These are phyloP conservation scores for Smittia aterrima DNA, from an alignment of 2,888 invertebrate species.

Conservation along the genomic window DNA sequence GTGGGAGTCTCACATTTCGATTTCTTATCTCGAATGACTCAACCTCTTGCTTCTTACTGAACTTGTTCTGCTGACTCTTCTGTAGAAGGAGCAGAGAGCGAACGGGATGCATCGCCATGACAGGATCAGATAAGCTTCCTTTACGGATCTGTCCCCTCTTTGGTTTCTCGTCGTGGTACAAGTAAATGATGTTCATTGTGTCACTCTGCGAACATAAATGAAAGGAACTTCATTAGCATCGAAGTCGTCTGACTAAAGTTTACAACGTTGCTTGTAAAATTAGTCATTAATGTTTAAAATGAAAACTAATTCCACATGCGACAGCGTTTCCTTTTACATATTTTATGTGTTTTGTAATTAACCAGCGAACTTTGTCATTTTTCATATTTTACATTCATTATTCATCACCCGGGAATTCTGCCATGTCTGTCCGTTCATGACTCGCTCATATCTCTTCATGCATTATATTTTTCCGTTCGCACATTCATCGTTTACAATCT, in stretches of 20 bases:
- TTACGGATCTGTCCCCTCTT: conserved; percentile 56
- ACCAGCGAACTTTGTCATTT: conserved; percentile 29
- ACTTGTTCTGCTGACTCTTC: conserved; percentile 30
- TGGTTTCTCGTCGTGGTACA: conserved; percentile 59
- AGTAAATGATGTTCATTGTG: conserved; percentile 61
- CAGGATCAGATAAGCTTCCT: conserved; percentile 47
- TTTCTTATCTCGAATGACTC: conserved; percentile 42
- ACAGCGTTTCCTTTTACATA: conserved; percentile 29
- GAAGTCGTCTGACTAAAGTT: background rate
- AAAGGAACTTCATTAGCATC: background rate
- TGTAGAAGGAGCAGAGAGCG: conserved; percentile 41
- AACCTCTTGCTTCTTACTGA: conserved; percentile 13
- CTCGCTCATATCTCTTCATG: background rate
- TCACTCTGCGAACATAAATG: conserved; percentile 55
- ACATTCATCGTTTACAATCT: background rate
- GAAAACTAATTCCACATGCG: conserved; percentile 21
- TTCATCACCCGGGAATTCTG: conserved; percentile 33
- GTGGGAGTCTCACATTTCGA: conserved; percentile 41
- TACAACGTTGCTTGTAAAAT: background rate
- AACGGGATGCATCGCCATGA: conserved; percentile 42
- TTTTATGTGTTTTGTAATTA: conserved; percentile 38
- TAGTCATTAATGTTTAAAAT: background rate
- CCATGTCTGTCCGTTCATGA: conserved; percentile 28
- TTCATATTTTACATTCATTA: conserved; percentile 27
- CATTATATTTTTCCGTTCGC: conserved; percentile 27